phyloP scores from a whole-genome alignment of 2,888 invertebrate genomes.

The Sesia bembeciformis region DNA sequence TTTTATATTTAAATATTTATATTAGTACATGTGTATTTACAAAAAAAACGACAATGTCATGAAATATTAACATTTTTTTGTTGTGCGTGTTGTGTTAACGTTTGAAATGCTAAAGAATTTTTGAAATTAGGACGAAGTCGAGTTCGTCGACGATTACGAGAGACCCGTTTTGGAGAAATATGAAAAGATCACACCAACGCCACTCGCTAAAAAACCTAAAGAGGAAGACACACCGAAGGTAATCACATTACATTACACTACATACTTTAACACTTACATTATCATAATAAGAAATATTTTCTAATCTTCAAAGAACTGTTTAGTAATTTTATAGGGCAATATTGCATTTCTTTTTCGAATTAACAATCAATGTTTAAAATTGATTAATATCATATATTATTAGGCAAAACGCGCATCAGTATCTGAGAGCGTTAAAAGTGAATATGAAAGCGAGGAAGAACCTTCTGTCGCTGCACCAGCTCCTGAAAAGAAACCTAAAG shows the following conservation, averaged over 20 bases:
- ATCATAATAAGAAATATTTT: not conserved
- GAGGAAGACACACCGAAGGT: constrained; percentile 64
- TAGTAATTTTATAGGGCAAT: not conserved
- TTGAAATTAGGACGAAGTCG: constrained; percentile 62
- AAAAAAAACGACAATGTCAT: too few species aligned
- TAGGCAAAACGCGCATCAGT: constrained; percentile 62
- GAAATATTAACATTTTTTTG: constrained; percentile 11
- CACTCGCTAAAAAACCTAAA: constrained; percentile 66
- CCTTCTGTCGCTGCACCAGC: constrained; percentile 42
- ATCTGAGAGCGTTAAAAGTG: constrained; percentile 57
- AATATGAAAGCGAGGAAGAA: constrained; percentile 60
- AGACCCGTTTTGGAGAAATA: constrained; percentile 83
- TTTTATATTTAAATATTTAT: too few species aligned
- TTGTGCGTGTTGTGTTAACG: constrained; percentile 41
- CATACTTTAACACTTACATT: constrained; percentile 12
- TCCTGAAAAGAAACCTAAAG: constrained; percentile 52
- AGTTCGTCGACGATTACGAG: constrained; percentile 83
- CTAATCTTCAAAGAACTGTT: not conserved
- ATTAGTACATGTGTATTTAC: too few species aligned
- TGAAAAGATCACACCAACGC: constrained; percentile 74
- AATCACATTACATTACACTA: constrained; percentile 35
- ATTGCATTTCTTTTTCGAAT: not conserved
- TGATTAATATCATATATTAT: constrained; percentile 9
- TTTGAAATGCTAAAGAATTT: constrained; percentile 46
- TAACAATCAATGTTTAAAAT: not conserved